Base-by-base conservation (phyloP, 2,888 invertebrate species). In the Druceiella hillmani region DNA sequence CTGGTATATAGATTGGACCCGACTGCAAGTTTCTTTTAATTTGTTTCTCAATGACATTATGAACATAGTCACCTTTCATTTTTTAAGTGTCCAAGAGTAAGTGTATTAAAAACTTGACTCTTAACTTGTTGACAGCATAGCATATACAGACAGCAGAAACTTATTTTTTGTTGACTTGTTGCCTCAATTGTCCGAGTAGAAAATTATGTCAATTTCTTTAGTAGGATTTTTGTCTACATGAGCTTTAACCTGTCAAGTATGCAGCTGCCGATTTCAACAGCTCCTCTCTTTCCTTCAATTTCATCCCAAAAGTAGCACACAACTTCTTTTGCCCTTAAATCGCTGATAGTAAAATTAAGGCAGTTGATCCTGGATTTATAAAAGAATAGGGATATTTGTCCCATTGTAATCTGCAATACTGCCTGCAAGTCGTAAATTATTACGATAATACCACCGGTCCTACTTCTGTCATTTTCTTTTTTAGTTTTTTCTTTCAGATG, bases 221-320 rank as follows among this genome's bases (percentile, higher is more conserved):
- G 33, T 30, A 12, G 32, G 15, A 32, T 32, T 6, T 32, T 7
- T 4, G 16, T 35, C 24, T 36, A 40, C 14, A 27, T 38, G 13
- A 38, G 43, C 16, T n/a, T n/a, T n/a, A n/a, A n/a, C n/a, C n/a
- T n/a, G 3, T 42, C 9, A 12, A 43, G 33, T 4, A 48, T 20
- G 29, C 49, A 47, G 2, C 15, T 35, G 1, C 49, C 47, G 3
- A 51, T 49, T 17, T 36, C n/a, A n/a, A n/a, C n/a, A n/a, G n/a
- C n/a, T n/a, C n/a, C n/a, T n/a, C n/a, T n/a, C n/a, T n/a, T n/a
- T n/a, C n/a, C n/a, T n/a, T n/a, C n/a, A n/a, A n/a, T n/a, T n/a
- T n/a, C n/a, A n/a, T n/a, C n/a, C n/a, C n/a, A n/a, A n/a, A n/a
- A n/a, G n/a, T n/a, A n/a, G n/a, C n/a, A n/a, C n/a, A 30, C 24